Evolutionary conservation across 2,113 vertebrate genomes (phyloP).

Genomic region (Lophotis ruficrista): DNA sequence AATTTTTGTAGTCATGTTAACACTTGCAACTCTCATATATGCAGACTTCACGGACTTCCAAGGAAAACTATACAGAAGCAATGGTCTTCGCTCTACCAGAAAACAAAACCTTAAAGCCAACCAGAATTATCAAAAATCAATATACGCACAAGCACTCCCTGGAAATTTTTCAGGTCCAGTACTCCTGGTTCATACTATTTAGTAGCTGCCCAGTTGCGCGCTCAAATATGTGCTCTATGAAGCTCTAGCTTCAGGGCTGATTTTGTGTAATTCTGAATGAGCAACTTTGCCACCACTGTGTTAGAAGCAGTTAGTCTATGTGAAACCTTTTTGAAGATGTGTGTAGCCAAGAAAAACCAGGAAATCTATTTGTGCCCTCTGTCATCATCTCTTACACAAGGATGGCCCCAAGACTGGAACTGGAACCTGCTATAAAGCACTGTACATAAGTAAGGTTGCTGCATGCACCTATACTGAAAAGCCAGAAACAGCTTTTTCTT

Average conservation of each 20-base stretch:
- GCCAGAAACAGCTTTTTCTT: neutral
- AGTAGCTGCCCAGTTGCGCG: neutral
- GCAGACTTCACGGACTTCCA: neutral
- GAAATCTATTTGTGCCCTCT: neutral
- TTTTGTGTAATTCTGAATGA: neutral
- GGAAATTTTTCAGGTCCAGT: neutral
- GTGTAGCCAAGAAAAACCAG: neutral
- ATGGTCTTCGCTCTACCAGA: neutral
- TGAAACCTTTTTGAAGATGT: neutral
- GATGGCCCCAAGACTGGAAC: neutral
- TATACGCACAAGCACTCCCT: too few species aligned
- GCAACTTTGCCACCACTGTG: neutral
- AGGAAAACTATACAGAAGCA: neutral
- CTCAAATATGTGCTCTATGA: accelerated
- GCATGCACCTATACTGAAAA: neutral
- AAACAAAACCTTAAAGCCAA: neutral
- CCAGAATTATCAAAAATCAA: neutral
- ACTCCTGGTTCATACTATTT: neutral
- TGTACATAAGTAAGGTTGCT: accelerated
- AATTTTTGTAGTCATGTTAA: neutral
- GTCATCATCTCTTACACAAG: neutral
- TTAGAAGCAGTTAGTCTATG: neutral
- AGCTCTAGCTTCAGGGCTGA: neutral
- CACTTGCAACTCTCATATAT: neutral
- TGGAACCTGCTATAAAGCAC: neutral